These are phyloP conservation scores for Hemicentrotus pulcherrimus DNA, from an alignment of 35 echinoderm and acorn worm genomes.

Conservation along the genomic window DNA sequence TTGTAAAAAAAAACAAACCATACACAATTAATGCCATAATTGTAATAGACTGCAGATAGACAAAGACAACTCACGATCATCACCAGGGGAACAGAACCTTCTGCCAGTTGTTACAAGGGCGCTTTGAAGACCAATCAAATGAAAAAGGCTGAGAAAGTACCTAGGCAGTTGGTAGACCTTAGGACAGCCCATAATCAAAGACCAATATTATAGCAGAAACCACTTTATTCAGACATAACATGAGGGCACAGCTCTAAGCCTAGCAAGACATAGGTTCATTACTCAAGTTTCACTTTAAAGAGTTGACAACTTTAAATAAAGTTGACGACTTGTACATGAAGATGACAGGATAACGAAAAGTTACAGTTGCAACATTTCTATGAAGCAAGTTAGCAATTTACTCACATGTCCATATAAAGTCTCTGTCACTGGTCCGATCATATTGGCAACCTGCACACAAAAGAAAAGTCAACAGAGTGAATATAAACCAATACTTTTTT, in stretches of 20 bases:
- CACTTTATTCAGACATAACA: too few relatives aligned
- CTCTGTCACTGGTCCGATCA: conserved; percentile 29
- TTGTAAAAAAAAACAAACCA: too few relatives aligned
- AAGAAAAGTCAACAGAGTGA: background rate
- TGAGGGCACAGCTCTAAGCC: too few relatives aligned
- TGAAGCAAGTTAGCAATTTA: background rate
- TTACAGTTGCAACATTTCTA: background rate
- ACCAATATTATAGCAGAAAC: background rate
- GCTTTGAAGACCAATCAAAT: background rate
- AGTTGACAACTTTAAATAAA: too few relatives aligned
- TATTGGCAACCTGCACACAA: conserved; percentile 28
- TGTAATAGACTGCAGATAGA: too few relatives aligned
- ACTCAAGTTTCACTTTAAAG: too few relatives aligned
- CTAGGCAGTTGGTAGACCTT: background rate
- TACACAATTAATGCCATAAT: too few relatives aligned
- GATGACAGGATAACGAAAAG: too few relatives aligned
- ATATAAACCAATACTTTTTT: background rate
- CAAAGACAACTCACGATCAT: too few relatives aligned
- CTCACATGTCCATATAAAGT: conserved; percentile 53
- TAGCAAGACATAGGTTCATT: too few relatives aligned
- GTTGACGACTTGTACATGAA: too few relatives aligned
- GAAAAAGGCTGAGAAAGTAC: background rate
- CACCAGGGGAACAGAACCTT: background rate
- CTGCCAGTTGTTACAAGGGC: background rate
- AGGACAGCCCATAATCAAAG: background rate